These are phyloP conservation scores for Boulengeromyrus knoepffleri DNA, from an alignment of 2,113 vertebrate species.

Conservation along the genomic window DNA sequence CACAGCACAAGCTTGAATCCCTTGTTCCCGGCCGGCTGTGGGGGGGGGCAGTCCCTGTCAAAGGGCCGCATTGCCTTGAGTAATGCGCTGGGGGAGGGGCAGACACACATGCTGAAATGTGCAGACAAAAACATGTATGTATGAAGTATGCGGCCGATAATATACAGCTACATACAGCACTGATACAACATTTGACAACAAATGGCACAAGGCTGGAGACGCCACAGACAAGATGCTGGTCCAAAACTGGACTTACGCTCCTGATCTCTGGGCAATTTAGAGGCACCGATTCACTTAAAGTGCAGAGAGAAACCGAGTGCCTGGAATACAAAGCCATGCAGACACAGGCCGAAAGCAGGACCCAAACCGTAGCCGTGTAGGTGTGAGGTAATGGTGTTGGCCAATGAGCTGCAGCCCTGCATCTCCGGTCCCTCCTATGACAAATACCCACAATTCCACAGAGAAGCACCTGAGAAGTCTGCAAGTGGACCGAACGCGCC, in stretches of 20 bases:
- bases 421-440: constrained; percentile 45
- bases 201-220: not conserved
- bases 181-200: not conserved
- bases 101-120: not conserved
- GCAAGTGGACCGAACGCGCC: constrained; percentile 43
- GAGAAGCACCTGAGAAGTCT: constrained; percentile 39
- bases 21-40: not conserved
- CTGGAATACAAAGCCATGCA: not conserved
- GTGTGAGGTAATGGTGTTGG: not conserved
- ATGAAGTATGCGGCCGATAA: not conserved
- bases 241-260: not conserved
- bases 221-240: not conserved
- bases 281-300: not conserved
- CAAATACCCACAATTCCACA: constrained; percentile 47
- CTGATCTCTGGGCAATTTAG: not conserved
- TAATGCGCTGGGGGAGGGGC: not conserved
- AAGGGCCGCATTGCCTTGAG: not conserved
- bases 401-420: too few species aligned
- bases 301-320: not conserved
- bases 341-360: not conserved
- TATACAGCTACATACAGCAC: not conserved
- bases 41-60: too few species aligned
- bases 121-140: not conserved
- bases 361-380: not conserved
- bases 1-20: not conserved